These are phyloP conservation scores for Octonoba sinensis DNA, from an alignment of 2,888 invertebrate species.

Conservation along the genomic window DNA sequence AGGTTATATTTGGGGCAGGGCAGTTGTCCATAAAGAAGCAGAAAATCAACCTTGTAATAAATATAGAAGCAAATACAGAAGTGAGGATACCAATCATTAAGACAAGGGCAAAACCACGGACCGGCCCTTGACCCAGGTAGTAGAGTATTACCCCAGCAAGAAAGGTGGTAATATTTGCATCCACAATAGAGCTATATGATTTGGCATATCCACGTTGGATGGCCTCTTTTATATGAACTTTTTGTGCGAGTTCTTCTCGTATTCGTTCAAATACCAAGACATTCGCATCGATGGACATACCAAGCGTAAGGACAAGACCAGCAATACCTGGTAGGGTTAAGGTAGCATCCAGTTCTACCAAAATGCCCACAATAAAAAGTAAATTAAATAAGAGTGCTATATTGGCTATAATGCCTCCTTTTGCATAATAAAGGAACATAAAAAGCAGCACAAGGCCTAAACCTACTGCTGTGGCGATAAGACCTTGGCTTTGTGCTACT, in stretches of 20 bases:
- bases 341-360: neutral
- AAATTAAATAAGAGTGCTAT: neutral
- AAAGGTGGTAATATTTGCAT: constrained; percentile 4
- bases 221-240: neutral
- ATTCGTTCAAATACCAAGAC: constrained; percentile 9
- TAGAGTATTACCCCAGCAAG: too few species aligned
- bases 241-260: neutral
- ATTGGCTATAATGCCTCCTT: neutral
- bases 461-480: neutral
- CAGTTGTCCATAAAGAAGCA: too few species aligned
- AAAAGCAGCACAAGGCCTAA: neutral
- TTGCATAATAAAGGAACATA: neutral
- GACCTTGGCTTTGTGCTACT: neutral
- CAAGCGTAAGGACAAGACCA: neutral
- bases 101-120: too few species aligned
- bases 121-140: too few species aligned
- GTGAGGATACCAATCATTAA: too few species aligned
- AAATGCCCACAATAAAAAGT: neutral
- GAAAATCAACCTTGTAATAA: too few species aligned
- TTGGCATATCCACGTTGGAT: neutral
- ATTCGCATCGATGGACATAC: constrained; percentile 11
- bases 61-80: too few species aligned
- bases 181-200: neutral
- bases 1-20: too few species aligned
- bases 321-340: constrained; percentile 3